Evolutionary conservation across 2,113 vertebrate genomes (phyloP).

Genomic region (Podiceps cristatus): DNA sequence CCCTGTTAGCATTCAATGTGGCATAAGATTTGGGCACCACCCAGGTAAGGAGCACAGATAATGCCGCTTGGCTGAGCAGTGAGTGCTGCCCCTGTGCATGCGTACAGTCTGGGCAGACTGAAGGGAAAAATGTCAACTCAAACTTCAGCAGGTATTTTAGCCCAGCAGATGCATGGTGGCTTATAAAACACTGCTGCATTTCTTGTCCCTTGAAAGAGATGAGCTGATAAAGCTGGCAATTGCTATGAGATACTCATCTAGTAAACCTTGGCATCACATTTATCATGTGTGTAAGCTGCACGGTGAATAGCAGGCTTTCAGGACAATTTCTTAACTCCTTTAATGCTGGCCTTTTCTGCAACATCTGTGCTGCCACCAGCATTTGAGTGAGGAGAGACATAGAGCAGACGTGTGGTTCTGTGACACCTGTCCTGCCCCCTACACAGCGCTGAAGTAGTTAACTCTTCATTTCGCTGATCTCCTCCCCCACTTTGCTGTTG

Average conservation of each 20-base stretch:
- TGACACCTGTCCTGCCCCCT: not conserved
- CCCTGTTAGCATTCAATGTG: not conserved
- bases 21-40: not conserved
- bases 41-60: not conserved
- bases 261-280: not conserved
- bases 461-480: accelerated
- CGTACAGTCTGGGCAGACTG: not conserved
- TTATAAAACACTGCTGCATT: not conserved
- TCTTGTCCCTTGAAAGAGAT: not conserved
- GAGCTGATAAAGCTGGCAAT: not conserved
- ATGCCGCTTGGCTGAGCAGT: not conserved
- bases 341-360: not conserved
- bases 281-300: not conserved
- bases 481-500: not conserved
- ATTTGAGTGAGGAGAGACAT: not conserved
- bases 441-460: not conserved
- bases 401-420: not conserved
- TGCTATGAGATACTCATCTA: not conserved
- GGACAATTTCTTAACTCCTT: not conserved
- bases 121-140: conserved; percentile 14
- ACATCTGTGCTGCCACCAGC: not conserved
- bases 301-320: not conserved
- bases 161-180: not conserved
- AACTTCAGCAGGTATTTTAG: not conserved
- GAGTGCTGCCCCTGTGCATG: not conserved